Conservation (phyloP, 2,888 invertebrate species). For the Geophilus truncorum region DNA sequence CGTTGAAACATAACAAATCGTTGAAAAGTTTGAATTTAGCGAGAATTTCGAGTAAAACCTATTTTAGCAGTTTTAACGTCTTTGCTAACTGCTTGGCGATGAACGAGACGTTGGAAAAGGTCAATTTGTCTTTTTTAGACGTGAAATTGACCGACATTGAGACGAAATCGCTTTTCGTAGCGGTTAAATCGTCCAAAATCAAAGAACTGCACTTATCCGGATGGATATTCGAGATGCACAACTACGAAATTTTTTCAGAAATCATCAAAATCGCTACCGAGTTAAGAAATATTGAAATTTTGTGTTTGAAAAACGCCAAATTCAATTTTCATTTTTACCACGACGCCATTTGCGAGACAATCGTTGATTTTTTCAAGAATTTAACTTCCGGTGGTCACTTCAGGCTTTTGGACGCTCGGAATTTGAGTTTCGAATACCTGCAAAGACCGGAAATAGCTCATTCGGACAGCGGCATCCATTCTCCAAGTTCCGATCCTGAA, state of each 20-base stretch:
- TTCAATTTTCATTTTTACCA: not conserved
- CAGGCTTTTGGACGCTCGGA: not conserved
- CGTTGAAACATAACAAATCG: not conserved
- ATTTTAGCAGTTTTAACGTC: not conserved
- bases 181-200: not conserved
- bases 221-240: not conserved
- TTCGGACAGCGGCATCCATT: too few relatives aligned
- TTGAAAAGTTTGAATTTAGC: not conserved
- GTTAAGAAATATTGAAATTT: not conserved
- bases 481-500: too few relatives aligned
- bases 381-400: not conserved
- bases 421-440: too few relatives aligned
- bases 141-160: not conserved
- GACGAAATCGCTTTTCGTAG: not conserved
- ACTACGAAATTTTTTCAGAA: not conserved
- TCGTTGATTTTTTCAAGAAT: not conserved
- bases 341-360: not conserved
- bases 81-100: not conserved
- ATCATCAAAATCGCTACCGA: not conserved
- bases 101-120: not conserved
- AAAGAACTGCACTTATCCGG: constrained; percentile 4
- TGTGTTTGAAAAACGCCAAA: not conserved
- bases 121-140: not conserved
- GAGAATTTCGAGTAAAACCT: too few relatives aligned
- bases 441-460: too few relatives aligned